Conservation (phyloP, 2,888 invertebrate species). For the Pogonocherus hispidulus region DNA sequence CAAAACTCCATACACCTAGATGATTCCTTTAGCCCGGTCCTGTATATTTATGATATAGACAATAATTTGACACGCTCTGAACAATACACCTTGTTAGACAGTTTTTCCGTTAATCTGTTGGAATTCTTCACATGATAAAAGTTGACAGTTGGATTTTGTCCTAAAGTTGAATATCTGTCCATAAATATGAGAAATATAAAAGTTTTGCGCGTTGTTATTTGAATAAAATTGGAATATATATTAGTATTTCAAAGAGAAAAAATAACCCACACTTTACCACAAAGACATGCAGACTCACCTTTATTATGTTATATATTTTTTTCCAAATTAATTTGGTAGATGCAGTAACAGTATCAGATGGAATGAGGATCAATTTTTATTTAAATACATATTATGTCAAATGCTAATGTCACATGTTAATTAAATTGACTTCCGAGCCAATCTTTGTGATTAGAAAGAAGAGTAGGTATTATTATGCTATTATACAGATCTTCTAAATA, state of each 20-base stretch:
- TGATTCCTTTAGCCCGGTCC: not conserved
- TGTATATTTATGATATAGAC: not conserved
- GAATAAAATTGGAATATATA: constrained; percentile 14
- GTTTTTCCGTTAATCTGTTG: constrained; percentile 21
- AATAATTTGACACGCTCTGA: constrained; percentile 10
- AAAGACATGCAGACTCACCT: not conserved
- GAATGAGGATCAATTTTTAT: too few species aligned
- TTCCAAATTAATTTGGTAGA: too few species aligned
- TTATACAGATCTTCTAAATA: too few species aligned
- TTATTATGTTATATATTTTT: not conserved
- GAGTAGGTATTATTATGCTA: too few species aligned
- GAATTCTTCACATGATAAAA: constrained; percentile 14
- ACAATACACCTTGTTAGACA: constrained; percentile 24
- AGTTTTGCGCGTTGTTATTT: constrained; percentile 2
- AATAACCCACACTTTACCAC: not conserved
- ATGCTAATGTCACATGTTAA: too few species aligned
- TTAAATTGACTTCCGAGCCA: too few species aligned
- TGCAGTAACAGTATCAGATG: too few species aligned
- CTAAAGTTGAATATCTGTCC: not conserved
- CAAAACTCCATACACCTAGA: too few species aligned
- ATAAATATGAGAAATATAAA: constrained; percentile 11
- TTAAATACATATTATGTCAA: too few species aligned
- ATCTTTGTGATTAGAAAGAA: too few species aligned
- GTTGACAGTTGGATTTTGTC: constrained; percentile 12
- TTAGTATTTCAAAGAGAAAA: constrained; percentile 3